phyloP scores from a whole-genome alignment of 2,113 vertebrate species.

The Smithornis capensis region DNA sequence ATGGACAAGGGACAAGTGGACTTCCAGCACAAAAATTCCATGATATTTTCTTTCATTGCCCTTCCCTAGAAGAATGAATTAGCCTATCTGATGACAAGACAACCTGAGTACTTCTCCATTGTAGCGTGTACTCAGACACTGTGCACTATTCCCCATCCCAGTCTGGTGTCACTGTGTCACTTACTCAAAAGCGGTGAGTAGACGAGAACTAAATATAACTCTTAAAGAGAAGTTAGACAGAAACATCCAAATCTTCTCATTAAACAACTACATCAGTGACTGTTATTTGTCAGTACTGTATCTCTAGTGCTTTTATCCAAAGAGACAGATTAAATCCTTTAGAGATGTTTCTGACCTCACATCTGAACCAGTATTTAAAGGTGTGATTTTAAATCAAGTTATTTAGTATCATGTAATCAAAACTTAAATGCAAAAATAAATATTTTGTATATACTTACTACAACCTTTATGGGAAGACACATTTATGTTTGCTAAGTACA shows the following conservation, averaged over 20 bases:
- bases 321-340: not conserved
- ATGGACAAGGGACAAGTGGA: not conserved
- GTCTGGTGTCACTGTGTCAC: not conserved
- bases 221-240: not conserved
- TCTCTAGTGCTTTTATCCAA: not conserved
- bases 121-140: not conserved
- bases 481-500: not conserved
- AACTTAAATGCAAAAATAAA: not conserved
- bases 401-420: not conserved
- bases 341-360: not conserved
- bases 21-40: conserved; percentile 9
- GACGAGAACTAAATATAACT: not conserved
- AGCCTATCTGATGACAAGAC: not conserved
- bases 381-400: not conserved
- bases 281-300: not conserved
- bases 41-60: conserved; percentile 9
- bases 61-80: conserved; percentile 28
- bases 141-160: not conserved
- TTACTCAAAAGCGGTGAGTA: not conserved
- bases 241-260: not conserved
- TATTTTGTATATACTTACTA: not conserved
- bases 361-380: not conserved
- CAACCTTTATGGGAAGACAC: not conserved
- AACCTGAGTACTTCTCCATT: not conserved
- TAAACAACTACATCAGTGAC: not conserved